Evolutionary conservation across 2,797 vertebrate genomes (phyloP).

Genomic region (Rachycentron canadum): DNA sequence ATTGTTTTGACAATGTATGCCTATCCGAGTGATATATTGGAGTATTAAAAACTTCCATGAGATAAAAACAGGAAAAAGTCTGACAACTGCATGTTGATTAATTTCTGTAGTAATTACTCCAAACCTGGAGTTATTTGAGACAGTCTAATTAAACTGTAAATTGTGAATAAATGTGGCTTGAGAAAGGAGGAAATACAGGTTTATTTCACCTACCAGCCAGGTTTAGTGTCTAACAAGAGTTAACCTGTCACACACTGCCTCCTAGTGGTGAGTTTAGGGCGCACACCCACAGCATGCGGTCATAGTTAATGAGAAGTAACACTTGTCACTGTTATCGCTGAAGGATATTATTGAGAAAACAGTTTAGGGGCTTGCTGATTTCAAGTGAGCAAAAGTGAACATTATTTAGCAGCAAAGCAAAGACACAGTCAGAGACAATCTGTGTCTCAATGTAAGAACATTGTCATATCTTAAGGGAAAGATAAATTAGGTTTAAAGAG

Average conservation of each 20-base stretch:
- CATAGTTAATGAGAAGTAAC: conserved; percentile 40
- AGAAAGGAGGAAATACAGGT: neutral
- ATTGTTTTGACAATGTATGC: conserved; percentile 24
- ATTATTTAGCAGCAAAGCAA: conserved; percentile 16
- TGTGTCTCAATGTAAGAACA: conserved; percentile 1
- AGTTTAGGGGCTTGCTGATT: conserved; percentile 15
- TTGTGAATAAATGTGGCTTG: conserved; percentile 4
- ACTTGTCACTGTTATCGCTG: conserved; percentile 22
- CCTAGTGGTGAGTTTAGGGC: conserved; percentile 69
- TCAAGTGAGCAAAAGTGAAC: conserved; percentile 40
- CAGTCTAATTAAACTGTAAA: neutral
- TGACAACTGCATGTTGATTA: conserved; percentile 17
- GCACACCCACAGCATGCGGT: conserved; percentile 2
- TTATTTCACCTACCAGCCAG: conserved; percentile 22
- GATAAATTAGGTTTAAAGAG: neutral
- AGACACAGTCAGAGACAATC: conserved; percentile 10
- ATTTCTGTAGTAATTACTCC: conserved; percentile 18
- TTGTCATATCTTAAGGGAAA: neutral
- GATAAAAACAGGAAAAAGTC: conserved; percentile 22
- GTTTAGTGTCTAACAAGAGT: neutral
- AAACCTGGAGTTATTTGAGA: conserved; percentile 1
- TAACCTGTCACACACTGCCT: conserved; percentile 75
- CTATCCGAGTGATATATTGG: conserved; percentile 19
- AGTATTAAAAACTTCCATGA: conserved; percentile 40
- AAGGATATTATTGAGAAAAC: conserved; percentile 18